Evolutionary conservation across 2,888 invertebrate species (phyloP).

Genomic region (Ischnura elegans): DNA sequence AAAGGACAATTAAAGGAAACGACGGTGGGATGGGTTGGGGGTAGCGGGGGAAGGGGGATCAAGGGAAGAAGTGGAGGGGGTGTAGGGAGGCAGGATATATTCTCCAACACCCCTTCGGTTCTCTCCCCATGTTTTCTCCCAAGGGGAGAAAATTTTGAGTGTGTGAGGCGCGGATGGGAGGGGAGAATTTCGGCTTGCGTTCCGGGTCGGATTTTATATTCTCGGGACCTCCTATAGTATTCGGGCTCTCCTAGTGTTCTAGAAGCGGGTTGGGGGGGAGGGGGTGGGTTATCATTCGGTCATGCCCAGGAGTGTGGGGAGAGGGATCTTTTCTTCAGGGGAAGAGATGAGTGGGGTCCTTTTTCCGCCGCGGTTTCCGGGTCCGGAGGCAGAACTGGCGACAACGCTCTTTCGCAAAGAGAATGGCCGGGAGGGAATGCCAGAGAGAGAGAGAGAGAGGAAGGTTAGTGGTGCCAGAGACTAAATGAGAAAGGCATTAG

Average conservation of each 20-base stretch:
- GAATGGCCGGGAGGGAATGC: background rate
- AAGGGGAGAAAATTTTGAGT: background rate
- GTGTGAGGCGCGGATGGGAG: too few relatives aligned
- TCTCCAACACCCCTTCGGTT: background rate
- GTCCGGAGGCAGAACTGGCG: background rate
- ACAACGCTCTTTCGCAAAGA: background rate
- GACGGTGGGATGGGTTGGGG: constrained; percentile 21
- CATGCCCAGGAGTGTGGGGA: background rate
- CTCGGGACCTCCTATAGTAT: background rate
- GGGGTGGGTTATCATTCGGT: background rate
- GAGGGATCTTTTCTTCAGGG: background rate
- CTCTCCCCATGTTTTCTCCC: background rate
- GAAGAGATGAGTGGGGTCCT: background rate
- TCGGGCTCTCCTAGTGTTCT: too few relatives aligned
- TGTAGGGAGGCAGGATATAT: background rate
- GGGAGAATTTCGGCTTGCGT: background rate
- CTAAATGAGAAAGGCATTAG: constrained; percentile 69
- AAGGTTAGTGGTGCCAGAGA: constrained; percentile 54
- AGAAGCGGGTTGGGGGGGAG: too few relatives aligned
- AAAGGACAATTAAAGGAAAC: constrained; percentile 69
- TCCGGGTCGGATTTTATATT: background rate
- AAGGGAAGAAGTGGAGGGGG: background rate
- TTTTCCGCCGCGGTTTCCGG: background rate
- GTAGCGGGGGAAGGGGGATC: constrained; percentile 3
- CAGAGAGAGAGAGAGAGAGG: background rate